Conservation (phyloP, 2,113 vertebrate species). For the Anguilla rostrata region DNA sequence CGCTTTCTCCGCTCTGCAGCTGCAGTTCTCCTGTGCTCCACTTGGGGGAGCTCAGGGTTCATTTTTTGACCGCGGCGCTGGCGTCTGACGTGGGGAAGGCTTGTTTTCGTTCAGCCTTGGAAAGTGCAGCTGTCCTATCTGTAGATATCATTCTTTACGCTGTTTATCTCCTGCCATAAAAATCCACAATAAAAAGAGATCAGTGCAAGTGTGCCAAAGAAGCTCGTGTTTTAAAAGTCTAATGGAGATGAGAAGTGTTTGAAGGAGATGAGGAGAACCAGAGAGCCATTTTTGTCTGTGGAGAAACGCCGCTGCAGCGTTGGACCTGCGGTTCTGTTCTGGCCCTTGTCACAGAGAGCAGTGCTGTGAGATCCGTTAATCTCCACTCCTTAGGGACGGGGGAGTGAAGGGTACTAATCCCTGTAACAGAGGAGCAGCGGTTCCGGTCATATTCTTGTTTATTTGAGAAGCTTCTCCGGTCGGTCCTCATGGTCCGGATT, state of each 20-base stretch:
- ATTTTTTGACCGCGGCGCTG: background rate
- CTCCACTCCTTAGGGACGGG: background rate
- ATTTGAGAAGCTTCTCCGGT: background rate
- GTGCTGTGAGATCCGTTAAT: background rate
- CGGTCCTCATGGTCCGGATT: background rate
- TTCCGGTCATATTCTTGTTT: background rate
- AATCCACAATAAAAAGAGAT: background rate
- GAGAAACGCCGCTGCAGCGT: background rate
- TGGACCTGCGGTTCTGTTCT: background rate
- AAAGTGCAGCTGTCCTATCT: background rate
- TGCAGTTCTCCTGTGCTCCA: constrained; percentile 5
- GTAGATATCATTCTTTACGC: background rate
- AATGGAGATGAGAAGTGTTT: background rate
- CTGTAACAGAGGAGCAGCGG: background rate
- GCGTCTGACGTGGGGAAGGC: background rate
- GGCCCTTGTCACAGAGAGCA: background rate
- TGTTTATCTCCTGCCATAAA: constrained; percentile 5
- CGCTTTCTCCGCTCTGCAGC: background rate
- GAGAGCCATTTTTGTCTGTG: background rate
- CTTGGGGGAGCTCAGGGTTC: constrained; percentile 22
- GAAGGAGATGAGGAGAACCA: background rate
- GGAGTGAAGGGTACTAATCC: background rate
- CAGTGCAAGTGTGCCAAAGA: background rate
- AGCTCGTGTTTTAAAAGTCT: too few relatives aligned
- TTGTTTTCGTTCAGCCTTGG: background rate